Evolutionary conservation across 1,140 invertebrate genomes (phyloP).

Genomic region (Phocides pigmalion): DNA sequence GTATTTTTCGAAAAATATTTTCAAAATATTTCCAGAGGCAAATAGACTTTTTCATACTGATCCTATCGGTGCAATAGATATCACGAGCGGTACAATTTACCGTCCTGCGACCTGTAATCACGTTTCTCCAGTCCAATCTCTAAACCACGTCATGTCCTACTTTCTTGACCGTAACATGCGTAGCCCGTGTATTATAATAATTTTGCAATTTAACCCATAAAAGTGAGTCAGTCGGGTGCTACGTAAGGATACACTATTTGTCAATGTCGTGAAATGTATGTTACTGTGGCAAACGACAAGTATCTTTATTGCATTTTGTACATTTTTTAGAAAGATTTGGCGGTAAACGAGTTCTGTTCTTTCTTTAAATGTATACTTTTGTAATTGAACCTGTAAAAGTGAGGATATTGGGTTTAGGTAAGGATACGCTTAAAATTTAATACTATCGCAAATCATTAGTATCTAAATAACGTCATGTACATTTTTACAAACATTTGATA

Average conservation of each 20-base stretch:
- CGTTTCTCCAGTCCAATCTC: conserved; percentile 21
- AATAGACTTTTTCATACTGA: too few species aligned
- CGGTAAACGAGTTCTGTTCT: too few species aligned
- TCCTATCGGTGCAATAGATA: neutral
- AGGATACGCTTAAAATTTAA: too few species aligned
- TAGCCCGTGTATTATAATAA: conserved; percentile 26
- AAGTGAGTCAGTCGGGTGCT: conserved; percentile 5
- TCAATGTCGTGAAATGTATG: conserved; percentile 4
- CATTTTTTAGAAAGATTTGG: neutral
- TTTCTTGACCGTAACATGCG: conserved; percentile 18
- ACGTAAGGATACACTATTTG: conserved; percentile 4
- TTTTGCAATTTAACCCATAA: conserved; percentile 17
- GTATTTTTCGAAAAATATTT: too few species aligned
- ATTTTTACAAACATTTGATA: too few species aligned
- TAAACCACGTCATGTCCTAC: conserved; percentile 17
- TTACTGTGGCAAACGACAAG: conserved; percentile 7
- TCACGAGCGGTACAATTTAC: conserved; percentile 19
- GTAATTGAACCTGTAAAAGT: too few species aligned
- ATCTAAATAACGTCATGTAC: too few species aligned
- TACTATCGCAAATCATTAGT: too few species aligned
- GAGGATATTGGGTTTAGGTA: too few species aligned
- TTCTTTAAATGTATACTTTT: too few species aligned
- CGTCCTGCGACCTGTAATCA: conserved; percentile 6
- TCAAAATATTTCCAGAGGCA: too few species aligned
- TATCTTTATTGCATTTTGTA: neutral